A percentile compares a stretch with the other conserved stretches of the same genome.
phyloP scores from a whole-genome alignment of 1,140 invertebrate genomes.

The Pachyrhynchus sulphureomaculatus region DNA sequence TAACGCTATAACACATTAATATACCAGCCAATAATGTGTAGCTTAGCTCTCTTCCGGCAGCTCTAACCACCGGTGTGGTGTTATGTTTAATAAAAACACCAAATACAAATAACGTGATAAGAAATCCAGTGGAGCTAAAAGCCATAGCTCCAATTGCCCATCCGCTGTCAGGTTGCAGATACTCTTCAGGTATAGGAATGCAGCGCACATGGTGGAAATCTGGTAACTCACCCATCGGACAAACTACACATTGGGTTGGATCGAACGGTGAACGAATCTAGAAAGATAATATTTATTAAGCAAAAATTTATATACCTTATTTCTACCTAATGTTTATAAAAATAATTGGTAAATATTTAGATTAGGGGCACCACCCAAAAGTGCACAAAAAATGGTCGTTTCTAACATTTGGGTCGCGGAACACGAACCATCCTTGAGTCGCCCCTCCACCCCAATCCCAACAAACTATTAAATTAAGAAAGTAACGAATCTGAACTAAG shows the following conservation, averaged over 20 bases:
- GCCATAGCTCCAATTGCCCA: slow-evolving; percentile 91
- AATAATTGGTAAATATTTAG: too few relatives aligned
- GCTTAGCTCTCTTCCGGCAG: slow-evolving; percentile 85
- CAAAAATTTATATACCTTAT: too few relatives aligned
- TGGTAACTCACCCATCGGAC: slow-evolving; percentile 79
- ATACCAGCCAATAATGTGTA: slow-evolving; percentile 87
- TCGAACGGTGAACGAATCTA: slow-evolving; percentile 76
- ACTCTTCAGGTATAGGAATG: slow-evolving; percentile 79
- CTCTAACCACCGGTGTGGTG: slow-evolving; percentile 86
- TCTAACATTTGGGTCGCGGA: too few relatives aligned
- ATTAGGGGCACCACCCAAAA: too few relatives aligned
- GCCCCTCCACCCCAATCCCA: too few relatives aligned
- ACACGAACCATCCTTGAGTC: too few relatives aligned
- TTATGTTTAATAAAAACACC: slow-evolving; percentile 70
- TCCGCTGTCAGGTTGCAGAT: slow-evolving; percentile 74
- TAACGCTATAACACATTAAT: slow-evolving; percentile 85
- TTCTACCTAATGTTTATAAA: too few relatives aligned
- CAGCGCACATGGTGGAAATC: slow-evolving; percentile 73
- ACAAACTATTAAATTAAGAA: too few relatives aligned
- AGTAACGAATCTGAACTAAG: too few relatives aligned
- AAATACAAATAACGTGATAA: slow-evolving; percentile 71
- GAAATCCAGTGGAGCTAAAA: slow-evolving; percentile 74
- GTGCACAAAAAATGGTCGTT: too few relatives aligned
- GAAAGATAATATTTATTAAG: too few relatives aligned
- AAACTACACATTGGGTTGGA: slow-evolving; percentile 82